These are phyloP conservation scores for Hestina assimilis DNA, from an alignment of 1,140 invertebrate genomes.

Conservation along the genomic window DNA sequence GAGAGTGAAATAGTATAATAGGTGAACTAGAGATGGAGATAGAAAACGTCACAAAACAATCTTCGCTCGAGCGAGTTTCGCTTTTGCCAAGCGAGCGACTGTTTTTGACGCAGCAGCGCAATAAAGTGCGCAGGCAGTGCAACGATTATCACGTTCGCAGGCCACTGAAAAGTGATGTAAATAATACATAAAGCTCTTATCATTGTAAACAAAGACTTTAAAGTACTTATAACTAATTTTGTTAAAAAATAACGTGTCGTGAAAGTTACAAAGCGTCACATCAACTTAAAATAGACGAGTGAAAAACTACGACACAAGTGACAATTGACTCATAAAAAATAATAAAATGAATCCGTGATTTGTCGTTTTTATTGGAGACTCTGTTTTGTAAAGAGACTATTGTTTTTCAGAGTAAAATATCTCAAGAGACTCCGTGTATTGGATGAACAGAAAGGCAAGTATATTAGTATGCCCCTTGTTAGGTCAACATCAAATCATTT, in stretches of 20 bases:
- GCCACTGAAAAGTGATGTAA: constrained; percentile 73
- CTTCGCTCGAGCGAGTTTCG: constrained; percentile 42
- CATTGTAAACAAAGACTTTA: constrained; percentile 63
- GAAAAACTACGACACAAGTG: constrained; percentile 70
- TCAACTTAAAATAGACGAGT: constrained; percentile 47
- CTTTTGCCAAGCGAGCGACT: constrained; percentile 40
- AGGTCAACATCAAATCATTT: constrained; percentile 33
- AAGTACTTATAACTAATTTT: constrained; percentile 44
- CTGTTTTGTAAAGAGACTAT: constrained; percentile 47
- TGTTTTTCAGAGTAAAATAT: constrained; percentile 57
- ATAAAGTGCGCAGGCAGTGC: constrained; percentile 71
- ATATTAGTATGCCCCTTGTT: constrained; percentile 70
- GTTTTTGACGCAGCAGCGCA: constrained; percentile 75
- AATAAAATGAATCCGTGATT: constrained; percentile 64
- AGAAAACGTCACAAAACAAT: constrained; percentile 43
- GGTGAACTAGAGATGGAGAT: constrained; percentile 46
- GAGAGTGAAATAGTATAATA: constrained; percentile 38
- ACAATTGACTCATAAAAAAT: constrained; percentile 51
- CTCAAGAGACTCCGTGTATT: constrained; percentile 64
- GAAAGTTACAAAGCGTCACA: constrained; percentile 48
- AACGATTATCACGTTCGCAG: constrained; percentile 71
- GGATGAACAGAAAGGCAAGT: constrained; percentile 77
- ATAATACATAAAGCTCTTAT: constrained; percentile 65
- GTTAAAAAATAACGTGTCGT: constrained; percentile 43
- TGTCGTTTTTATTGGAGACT: constrained; percentile 44